phyloP scores from a whole-genome alignment of 2,888 invertebrate genomes.

The Rosalia funebris region DNA sequence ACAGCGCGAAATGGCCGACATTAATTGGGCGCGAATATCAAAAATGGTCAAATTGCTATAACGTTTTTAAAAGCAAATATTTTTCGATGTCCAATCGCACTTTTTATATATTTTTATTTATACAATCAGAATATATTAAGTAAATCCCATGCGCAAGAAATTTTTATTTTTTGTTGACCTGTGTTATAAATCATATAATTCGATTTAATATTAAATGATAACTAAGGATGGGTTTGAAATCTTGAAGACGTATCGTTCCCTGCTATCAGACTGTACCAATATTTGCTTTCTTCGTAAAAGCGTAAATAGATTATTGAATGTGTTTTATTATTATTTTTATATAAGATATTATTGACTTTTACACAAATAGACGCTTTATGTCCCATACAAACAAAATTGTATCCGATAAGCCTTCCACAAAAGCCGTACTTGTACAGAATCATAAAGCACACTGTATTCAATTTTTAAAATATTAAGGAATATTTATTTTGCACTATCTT shows the following conservation, averaged over 20 bases:
- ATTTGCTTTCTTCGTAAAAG: conserved; percentile 23
- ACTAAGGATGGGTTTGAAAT: too few species aligned
- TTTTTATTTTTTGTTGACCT: too few species aligned
- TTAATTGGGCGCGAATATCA: too few species aligned
- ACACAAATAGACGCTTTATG: conserved; percentile 21
- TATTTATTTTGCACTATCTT: conserved; percentile 34
- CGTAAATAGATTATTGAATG: conserved; percentile 30
- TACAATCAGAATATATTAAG: too few species aligned
- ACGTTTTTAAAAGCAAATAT: too few species aligned
- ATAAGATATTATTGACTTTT: conserved; percentile 16
- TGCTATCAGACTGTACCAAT: conserved; percentile 18
- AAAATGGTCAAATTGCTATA: too few species aligned
- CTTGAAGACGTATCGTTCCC: conserved; percentile 1
- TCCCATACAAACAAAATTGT: conserved; percentile 9
- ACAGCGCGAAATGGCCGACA: too few species aligned
- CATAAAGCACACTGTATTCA: conserved; percentile 18
- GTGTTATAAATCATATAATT: too few species aligned
- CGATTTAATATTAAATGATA: too few species aligned
- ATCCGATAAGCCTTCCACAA: conserved; percentile 22
- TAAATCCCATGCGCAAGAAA: too few species aligned
- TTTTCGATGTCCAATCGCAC: too few species aligned
- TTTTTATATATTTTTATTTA: too few species aligned
- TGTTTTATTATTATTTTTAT: conserved; percentile 31
- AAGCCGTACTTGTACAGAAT: conserved; percentile 24
- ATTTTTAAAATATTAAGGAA: conserved; percentile 18